Evolutionary conservation across 2,797 vertebrate species (phyloP), one percentile per base, ranked within the genome.

Genomic region (Rhinatrema bivittatum): DNA sequence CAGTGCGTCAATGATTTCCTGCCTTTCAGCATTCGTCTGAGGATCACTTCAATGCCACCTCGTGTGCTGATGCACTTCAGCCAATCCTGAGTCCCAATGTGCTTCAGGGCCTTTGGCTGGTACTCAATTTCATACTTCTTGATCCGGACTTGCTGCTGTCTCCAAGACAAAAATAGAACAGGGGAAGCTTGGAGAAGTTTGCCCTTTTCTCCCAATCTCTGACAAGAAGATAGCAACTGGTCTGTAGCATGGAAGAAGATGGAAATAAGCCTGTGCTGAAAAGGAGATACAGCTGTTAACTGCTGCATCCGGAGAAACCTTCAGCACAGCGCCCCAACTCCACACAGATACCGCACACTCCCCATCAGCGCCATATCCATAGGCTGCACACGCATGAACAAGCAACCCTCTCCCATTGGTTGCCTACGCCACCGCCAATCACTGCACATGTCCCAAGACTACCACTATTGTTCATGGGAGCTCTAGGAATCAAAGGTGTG

Each of bases 1-100:
- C 72, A 97, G 44, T 96, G 91, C 8, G 60, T 76, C 44, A 98
- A 80, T 0, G 94, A 98, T 34, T 85, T 91, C 17, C 94, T 75
- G 35, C 90, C 91, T 63, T 97, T 98, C 28, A 91, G 62, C 87
- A 94, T 91, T 1, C 93, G 74, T 1, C 92, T 86, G 4, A 98
- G 84, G 37, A 98, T 72, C 10, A 98, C 85, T 45, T 89, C 85
- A 1, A 98, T 80, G 8, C 95, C 95, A 0, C 56, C 56, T 2
- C 31, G 42, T 0, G 84, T 67, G 39, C 90, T 82, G 45, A 94
- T 63, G 29, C 93, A 81, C 31, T 78, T 86, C 48, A 84, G 55
- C 94, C 94, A 98, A 4, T 95, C 95, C 2, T 98, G 95, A 8
- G 91, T 98, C 37, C 76, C 78, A 28, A 91, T 94, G 26, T 95